Base-by-base conservation (phyloP, 2,888 invertebrate genomes). In the Synanthedon tipuliformis region DNA sequence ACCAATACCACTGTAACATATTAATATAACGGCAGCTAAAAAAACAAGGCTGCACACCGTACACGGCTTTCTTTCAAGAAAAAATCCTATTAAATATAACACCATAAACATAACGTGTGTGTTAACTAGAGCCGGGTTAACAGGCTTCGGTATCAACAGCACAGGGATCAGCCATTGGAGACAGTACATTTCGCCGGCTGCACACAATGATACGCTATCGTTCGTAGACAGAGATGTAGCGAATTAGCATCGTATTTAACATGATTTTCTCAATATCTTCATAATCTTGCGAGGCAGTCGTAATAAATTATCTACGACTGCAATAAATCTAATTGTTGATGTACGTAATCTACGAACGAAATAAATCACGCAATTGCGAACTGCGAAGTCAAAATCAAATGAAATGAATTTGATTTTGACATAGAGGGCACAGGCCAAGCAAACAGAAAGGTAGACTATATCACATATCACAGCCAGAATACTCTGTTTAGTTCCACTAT, bases 31-130 rank as follows among this genome's bases (percentile, higher is more conserved):
- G 18, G 98, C 96, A 45, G 94, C 93, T 52, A 98, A 85, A 85
- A 99, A 99, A 62, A 99, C 95, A 53, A 98, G 88, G 71, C 96
- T 96, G 89, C 99, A 99, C 60, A 98, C 96, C 51, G 97, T 97
- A 81, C 99, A 99, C 1, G 99, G 99, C 78, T 87, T 98, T 69
- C 97, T 89, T 75, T 98, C 98, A 67, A 99, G 89, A 81, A 99
- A 98, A 88, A 99, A 99, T 66, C 98, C 97, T 64, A 98, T 94
- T 64, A 99, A 86, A 84, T 99, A 99, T 53, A 99, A 89, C 60
- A 96, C 94, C 91, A 99, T 96, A 80, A 99, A 98, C 94, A 98
- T 95, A 57, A 97, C 96, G 82, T 98, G 97, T 53, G 98, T 98
- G 78, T 98, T 95, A 65, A 98, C 91, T 56, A 98, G 89, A 41